Evolutionary conservation across 2,113 vertebrate genomes (phyloP).

Genomic region (Geococcyx californianus): DNA sequence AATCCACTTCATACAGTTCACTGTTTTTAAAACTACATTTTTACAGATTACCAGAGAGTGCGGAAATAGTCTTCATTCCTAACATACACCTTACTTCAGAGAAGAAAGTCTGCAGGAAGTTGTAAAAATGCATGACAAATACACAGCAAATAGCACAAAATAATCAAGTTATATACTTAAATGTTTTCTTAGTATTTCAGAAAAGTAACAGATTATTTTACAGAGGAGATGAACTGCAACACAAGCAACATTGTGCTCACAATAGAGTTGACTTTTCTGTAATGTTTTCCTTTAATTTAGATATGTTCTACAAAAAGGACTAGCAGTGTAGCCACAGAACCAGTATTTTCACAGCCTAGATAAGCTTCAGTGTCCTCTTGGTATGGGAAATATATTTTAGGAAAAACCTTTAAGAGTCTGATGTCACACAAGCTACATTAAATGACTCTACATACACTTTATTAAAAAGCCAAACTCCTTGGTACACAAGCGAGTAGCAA

Average conservation of each 20-base stretch:
- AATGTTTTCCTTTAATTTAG: background rate
- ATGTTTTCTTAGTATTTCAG: background rate
- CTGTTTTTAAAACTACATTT: slow-evolving; percentile 32
- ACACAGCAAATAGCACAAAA: background rate
- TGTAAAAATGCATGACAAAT: background rate
- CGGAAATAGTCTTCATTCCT: background rate
- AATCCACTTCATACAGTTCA: background rate
- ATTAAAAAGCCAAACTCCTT: slow-evolving; percentile 3
- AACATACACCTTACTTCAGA: background rate
- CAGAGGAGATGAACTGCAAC: background rate
- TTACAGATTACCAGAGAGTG: background rate
- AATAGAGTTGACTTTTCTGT: background rate
- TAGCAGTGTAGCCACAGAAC: background rate
- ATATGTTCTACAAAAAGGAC: background rate
- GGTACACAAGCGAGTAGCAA: background rate
- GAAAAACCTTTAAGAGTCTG: background rate
- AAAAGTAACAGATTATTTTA: background rate
- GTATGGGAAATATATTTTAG: background rate
- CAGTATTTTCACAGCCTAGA: background rate
- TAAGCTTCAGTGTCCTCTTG: background rate
- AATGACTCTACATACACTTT: background rate
- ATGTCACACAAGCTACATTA: background rate
- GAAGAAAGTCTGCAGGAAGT: background rate
- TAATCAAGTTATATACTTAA: background rate
- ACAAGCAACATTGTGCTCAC: background rate